Evolutionary conservation across 2,113 vertebrate species (phyloP).

Genomic region (Coregonus clupeaformis): DNA sequence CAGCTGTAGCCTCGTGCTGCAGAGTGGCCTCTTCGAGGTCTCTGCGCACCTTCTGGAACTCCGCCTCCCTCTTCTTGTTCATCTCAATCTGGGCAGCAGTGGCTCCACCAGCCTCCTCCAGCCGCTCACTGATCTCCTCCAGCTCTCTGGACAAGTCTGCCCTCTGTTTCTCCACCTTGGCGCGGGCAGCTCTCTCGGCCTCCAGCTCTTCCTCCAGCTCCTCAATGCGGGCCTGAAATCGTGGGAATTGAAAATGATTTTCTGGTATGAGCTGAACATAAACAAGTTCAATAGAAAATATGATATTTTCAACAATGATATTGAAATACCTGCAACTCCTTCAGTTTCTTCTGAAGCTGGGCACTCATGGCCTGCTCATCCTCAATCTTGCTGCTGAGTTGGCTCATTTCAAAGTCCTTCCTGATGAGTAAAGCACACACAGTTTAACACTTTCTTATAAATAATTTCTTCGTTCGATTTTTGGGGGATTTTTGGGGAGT

Average conservation of each 20-base stretch:
- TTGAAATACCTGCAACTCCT: constrained; percentile 82
- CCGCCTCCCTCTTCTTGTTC: constrained; percentile 85
- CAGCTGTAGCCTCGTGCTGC: constrained; percentile 78
- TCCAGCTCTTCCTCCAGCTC: constrained; percentile 86
- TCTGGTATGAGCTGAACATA: neutral
- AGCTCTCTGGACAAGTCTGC: constrained; percentile 83
- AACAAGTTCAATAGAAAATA: no score
- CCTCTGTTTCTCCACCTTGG: constrained; percentile 84
- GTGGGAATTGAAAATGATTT: neutral
- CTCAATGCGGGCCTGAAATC: constrained; percentile 77
- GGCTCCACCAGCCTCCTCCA: constrained; percentile 86
- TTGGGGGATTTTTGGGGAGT: neutral
- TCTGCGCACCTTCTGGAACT: constrained; percentile 81
- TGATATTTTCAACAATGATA: no score
- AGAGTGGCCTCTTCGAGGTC: constrained; percentile 84
- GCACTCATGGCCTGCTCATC: constrained; percentile 80
- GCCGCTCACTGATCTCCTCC: constrained; percentile 88
- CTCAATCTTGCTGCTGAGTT: constrained; percentile 81
- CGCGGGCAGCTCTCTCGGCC: constrained; percentile 75
- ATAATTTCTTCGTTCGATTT: neutral
- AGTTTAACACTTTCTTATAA: neutral
- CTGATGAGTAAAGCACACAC: constrained; percentile 48
- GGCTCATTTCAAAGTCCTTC: constrained; percentile 85
- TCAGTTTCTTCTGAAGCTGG: constrained; percentile 88
- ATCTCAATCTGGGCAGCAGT: constrained; percentile 82